Evolutionary conservation across 2,888 invertebrate species (phyloP), one percentile per base, ranked within the genome.

Genomic region (Elgonia sp.): DNA sequence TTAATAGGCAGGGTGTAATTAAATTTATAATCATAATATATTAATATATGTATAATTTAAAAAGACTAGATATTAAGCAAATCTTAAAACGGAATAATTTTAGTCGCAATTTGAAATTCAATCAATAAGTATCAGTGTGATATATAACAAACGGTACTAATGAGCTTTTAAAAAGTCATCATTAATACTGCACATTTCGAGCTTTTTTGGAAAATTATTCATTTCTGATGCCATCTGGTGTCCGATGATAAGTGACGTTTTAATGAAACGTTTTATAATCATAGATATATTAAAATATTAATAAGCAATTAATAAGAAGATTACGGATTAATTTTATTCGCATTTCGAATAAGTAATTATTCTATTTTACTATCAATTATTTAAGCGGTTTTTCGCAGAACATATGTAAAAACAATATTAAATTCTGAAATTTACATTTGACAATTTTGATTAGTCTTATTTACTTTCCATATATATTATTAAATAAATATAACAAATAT

Each of bases 91-190:
- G 20, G 21, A 20, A 20, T 21, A 57, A 57, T 62, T 62, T 62
- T 29, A 6, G 0, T 10, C 12, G 20, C n/a, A 9, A 20, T 55
- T 73, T 63, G n/a, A 53, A 42, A 75, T 37, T 75, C 67, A 60
- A 83, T 83, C 76, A 76, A 83, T 83, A 65, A 73, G 72, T 55
- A 62, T 57, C 39, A 20, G 39, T 14, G 20, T 46, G n/a, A n/a
- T 14, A 69, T 67, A 40, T 16, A 62, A 63, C 63, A 69, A 70
- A 50, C 83, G 69, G 67, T 76, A 83, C 83, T 83, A 83, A 83
- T 83, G 83, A 83, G 83, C 76, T 7, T 76, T 83, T 83, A 83
- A 83, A 83, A 83, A 83, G 83, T 83, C 83, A 70, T 76, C 83
- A 83, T 83, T 83, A 83, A 76, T 83, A 53, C 50, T 46, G 21